phyloP scores from a whole-genome alignment of 2,113 vertebrate species.

The Dromiciops gliroides region DNA sequence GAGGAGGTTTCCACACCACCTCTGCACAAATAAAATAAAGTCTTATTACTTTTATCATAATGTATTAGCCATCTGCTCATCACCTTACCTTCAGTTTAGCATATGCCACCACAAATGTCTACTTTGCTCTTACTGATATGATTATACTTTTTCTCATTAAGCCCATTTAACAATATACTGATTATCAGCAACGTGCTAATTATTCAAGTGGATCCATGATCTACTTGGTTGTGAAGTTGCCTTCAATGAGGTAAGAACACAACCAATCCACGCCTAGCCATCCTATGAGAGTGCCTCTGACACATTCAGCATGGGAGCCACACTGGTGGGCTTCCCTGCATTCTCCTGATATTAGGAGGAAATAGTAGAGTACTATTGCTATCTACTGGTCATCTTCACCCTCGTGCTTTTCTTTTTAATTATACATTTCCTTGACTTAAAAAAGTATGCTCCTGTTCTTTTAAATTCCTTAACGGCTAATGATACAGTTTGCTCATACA shows the following conservation, averaged over 20 bases:
- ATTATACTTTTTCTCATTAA: not conserved
- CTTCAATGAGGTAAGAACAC: not conserved
- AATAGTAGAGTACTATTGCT: too few relatives aligned
- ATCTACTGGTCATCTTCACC: too few relatives aligned
- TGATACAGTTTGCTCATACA: too few relatives aligned
- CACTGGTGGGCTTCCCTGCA: too few relatives aligned
- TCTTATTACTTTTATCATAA: not conserved
- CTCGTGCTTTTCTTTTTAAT: too few relatives aligned
- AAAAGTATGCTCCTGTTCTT: too few relatives aligned
- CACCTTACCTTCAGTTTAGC: not conserved
- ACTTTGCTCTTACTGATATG: not conserved
- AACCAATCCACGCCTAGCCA: not conserved
- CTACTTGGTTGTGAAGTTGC: not conserved
- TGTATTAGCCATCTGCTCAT: not conserved
- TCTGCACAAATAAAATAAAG: conserved; percentile 21
- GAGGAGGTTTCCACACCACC: not conserved
- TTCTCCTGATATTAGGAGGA: too few relatives aligned
- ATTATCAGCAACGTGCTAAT: not conserved
- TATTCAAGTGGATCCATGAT: not conserved
- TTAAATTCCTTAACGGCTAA: not conserved
- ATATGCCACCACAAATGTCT: not conserved
- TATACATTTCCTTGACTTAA: too few relatives aligned
- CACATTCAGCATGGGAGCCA: too few relatives aligned
- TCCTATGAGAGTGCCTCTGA: not conserved
- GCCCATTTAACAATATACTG: not conserved